Base-by-base conservation (phyloP, 2,113 vertebrate genomes). In the Picathartes gymnocephalus region DNA sequence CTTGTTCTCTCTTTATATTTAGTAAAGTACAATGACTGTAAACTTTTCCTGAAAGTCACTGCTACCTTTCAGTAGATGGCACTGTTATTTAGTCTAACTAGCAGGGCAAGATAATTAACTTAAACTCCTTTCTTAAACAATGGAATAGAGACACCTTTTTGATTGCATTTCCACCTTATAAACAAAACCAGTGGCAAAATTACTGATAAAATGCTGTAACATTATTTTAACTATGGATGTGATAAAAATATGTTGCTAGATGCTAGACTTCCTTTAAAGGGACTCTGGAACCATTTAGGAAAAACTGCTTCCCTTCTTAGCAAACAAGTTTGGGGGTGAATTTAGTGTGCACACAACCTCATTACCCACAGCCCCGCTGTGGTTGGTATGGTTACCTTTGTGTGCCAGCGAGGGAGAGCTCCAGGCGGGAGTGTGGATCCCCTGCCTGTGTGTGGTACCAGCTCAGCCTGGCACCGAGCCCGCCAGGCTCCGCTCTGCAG, bases 1-100 rank as follows among this genome's bases (percentile, higher is more conserved):
- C 15, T 56, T 60, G 80, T 81, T 72, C 25, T 56, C 20, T 56
- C 37, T 77, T 81, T 65, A 10, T 57, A 15, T 20, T 65, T 80
- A 61, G 9, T 47, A 37, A 86, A 80, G 13, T 17, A 44, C 11
- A 56, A 20, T 13, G 39, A n/a, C 8, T 64, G 51, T 64, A 96
- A 97, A 95, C 39, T 93, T 91, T 54, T 82, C 48, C 81, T 95
- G 83, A 39, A 93, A 96, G 65, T 90, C 96, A 73, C 86, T 90
- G 17, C 37, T 92, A 39, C 83, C 96, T 96, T 97, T 97, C 97
- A 98, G 97, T 95, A 98, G 97, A 97, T 98, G 97, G 97, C 98
- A 97, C 94, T 98, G 87, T 98, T 97, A 98, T 96, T 98, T 97
- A 97, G 96, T 92, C 85, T 96, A 97, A 97, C 80, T 62, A 74